Evolutionary conservation across 2,113 vertebrate species (phyloP).

Genomic region (Chiloscyllium plagiosum): DNA sequence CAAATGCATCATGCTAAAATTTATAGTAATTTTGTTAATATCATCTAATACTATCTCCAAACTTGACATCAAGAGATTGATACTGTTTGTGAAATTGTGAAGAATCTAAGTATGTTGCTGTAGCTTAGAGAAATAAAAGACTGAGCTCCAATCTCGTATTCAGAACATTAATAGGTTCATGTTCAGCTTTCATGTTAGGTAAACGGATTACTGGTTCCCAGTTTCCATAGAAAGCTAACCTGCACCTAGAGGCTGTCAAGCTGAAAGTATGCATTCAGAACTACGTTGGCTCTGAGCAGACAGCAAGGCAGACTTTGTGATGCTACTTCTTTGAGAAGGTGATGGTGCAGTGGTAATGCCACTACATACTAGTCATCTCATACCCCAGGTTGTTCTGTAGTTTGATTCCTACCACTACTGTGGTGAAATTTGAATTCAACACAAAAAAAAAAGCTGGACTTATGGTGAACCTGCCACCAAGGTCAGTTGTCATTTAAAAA

Average conservation of each 20-base stretch:
- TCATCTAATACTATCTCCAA: neutral
- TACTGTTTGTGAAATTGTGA: neutral
- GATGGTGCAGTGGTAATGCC: too few species aligned
- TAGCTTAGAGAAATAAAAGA: neutral
- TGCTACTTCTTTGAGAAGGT: neutral
- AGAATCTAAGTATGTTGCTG: neutral
- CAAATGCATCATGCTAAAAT: neutral
- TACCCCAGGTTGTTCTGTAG: too few species aligned
- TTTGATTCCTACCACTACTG: too few species aligned
- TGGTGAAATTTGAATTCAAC: too few species aligned
- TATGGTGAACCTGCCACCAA: too few species aligned
- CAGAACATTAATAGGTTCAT: neutral
- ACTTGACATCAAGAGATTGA: neutral
- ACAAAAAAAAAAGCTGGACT: too few species aligned
- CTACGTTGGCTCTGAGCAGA: neutral
- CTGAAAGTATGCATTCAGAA: neutral
- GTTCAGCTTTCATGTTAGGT: neutral
- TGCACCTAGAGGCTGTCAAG: neutral
- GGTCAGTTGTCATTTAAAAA: too few species aligned
- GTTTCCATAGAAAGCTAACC: neutral
- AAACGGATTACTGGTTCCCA: neutral
- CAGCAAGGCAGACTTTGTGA: neutral
- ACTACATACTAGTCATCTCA: too few species aligned
- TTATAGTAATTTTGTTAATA: neutral
- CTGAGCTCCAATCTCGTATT: neutral